These are phyloP conservation scores for Chirona hameri DNA, from an alignment of 2,888 invertebrate genomes.

Conservation along the genomic window DNA sequence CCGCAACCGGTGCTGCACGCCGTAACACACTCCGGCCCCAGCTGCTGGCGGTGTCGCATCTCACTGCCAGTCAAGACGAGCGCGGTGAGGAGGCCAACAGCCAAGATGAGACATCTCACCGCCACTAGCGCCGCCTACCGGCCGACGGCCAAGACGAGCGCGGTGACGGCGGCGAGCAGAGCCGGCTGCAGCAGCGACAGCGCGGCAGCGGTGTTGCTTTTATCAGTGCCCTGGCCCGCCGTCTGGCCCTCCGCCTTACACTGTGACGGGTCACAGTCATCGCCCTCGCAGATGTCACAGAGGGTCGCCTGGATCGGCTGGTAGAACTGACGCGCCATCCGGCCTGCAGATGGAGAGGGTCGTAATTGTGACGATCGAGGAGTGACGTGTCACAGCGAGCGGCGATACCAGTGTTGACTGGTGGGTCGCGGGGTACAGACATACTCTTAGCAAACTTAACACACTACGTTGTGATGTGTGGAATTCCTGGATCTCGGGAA, in stretches of 20 bases:
- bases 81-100: neutral
- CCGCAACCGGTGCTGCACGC: neutral
- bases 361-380: no score
- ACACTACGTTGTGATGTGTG: no score
- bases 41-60: neutral
- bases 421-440: no score
- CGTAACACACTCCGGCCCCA: neutral
- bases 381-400: neutral
- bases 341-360: constrained; percentile 57
- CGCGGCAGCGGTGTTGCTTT: neutral
- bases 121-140: neutral
- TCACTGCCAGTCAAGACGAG: neutral
- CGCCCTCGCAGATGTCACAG: constrained; percentile 78
- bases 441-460: no score
- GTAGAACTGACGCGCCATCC: constrained; percentile 78
- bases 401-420: neutral
- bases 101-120: neutral
- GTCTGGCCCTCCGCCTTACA: constrained; percentile 31
- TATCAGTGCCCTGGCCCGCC: neutral
- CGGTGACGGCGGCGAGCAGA: constrained; percentile 35
- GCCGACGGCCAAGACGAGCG: constrained; percentile 25
- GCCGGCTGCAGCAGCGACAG: neutral
- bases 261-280: constrained; percentile 44
- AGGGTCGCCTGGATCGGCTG: constrained; percentile 63
- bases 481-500: no score